Percentiles rank a stretch among this genome's conserved stretches.
Evolutionary conservation across 2,888 invertebrate genomes (phyloP).

Genomic region (Eledone cirrhosa): DNA sequence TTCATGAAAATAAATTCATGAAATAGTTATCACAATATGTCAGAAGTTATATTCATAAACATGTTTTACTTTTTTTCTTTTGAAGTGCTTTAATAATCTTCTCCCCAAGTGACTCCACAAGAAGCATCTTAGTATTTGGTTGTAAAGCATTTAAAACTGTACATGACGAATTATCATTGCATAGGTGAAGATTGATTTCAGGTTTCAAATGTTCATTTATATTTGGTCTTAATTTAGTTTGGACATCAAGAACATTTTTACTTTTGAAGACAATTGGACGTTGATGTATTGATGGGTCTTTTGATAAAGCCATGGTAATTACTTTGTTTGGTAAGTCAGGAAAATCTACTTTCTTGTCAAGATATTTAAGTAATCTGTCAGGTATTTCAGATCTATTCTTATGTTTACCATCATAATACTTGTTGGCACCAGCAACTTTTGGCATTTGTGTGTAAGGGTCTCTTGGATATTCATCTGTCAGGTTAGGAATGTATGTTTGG

Average conservation of each 20-base stretch:
- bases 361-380: neutral
- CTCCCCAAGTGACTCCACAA: neutral
- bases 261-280: constrained; percentile 61
- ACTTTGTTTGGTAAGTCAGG: constrained; percentile 53
- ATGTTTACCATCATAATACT: constrained; percentile 55
- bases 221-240: constrained; percentile 55
- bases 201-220: constrained; percentile 45
- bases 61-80: no score
- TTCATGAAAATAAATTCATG: no score
- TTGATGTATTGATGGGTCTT: constrained; percentile 47
- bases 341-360: neutral
- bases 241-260: constrained; percentile 59
- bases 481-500: constrained; percentile 48
- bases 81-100: no score
- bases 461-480: constrained; percentile 62
- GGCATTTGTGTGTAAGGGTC: constrained; percentile 64
- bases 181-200: constrained; percentile 56
- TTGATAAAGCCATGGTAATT: constrained; percentile 43
- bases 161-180: constrained; percentile 54
- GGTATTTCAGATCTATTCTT: constrained; percentile 36
- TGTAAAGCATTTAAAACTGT: constrained; percentile 50
- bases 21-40: no score
- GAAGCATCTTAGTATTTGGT: neutral
- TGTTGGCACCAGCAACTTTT: constrained; percentile 44
- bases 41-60: no score